A percentile compares a stretch with the other conserved stretches of the same genome.
Evolutionary conservation across 2,888 invertebrate genomes (phyloP).

Genomic region (Pilophorus perplexus): DNA sequence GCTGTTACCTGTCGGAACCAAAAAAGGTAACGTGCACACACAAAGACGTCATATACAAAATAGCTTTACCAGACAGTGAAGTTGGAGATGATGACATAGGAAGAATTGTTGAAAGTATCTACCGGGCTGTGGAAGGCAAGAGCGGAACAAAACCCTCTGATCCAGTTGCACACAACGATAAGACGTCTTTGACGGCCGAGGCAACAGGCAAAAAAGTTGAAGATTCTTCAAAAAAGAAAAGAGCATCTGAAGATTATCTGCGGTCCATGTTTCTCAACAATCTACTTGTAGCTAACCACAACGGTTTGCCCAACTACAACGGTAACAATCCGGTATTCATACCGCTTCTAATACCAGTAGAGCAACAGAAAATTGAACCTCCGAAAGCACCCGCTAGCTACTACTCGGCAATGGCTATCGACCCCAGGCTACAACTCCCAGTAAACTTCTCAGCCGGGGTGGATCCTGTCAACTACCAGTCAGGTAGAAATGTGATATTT

Average conservation of each 20-base stretch:
- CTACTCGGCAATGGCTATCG: neutral
- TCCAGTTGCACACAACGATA: too few species aligned
- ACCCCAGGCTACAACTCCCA: neutral
- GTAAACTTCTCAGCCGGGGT: neutral
- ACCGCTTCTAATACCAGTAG: constrained; percentile 2
- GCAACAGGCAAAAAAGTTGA: neutral
- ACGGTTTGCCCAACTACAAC: neutral
- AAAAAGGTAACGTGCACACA: constrained; percentile 27
- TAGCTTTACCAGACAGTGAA: constrained; percentile 3
- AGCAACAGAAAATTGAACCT: neutral
- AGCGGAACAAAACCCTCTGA: too few species aligned
- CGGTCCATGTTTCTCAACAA: constrained; percentile 4
- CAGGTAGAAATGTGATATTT: neutral
- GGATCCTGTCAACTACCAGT: neutral
- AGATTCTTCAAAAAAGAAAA: neutral
- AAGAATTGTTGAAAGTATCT: constrained; percentile 33
- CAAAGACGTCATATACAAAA: constrained; percentile 16
- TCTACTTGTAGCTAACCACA: neutral
- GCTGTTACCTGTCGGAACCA: constrained; percentile 24
- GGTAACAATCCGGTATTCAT: constrained; percentile 1
- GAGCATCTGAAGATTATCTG: constrained; percentile 8
- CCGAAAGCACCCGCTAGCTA: neutral
- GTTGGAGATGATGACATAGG: constrained; percentile 28
- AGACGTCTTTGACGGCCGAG: neutral
- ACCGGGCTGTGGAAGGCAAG: constrained; percentile 4